A percentile compares a stretch with the other conserved stretches of the same genome.
phyloP scores from a whole-genome alignment of 2,888 invertebrate genomes.

The Agrenia bidenticulata region DNA sequence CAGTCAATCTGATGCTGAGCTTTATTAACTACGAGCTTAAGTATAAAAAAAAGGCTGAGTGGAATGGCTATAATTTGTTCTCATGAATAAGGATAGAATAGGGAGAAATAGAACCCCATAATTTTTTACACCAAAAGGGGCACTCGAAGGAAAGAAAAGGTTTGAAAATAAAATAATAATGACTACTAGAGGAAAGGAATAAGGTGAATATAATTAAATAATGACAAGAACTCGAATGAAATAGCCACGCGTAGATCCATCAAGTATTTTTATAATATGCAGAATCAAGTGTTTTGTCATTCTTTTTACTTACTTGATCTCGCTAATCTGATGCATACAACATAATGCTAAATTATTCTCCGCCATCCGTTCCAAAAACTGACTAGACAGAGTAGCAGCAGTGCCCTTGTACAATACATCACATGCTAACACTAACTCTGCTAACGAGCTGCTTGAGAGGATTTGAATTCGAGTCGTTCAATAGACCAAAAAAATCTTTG shows the following conservation, averaged over 20 bases:
- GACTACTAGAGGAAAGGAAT: background rate
- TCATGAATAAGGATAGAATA: too few relatives aligned
- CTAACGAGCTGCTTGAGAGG: constrained; percentile 8
- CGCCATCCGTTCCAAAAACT: background rate
- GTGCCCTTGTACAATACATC: background rate
- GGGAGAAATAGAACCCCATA: too few relatives aligned
- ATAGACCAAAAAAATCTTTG: background rate
- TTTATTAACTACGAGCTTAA: too few relatives aligned
- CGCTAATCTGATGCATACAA: background rate
- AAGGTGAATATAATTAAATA: constrained; percentile 3
- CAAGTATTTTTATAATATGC: background rate
- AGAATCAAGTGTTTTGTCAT: constrained; percentile 9
- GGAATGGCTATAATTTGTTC: too few relatives aligned
- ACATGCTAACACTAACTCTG: background rate
- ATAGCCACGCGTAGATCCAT: constrained; percentile 9
- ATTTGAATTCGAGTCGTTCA: background rate
- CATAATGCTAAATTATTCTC: constrained; percentile 5
- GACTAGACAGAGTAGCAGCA: background rate
- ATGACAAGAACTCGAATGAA: background rate
- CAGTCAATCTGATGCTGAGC: background rate
- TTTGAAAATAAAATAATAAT: constrained; percentile 4
- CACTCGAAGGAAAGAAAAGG: background rate
- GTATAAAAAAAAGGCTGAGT: too few relatives aligned
- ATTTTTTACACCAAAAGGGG: too few relatives aligned
- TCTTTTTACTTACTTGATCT: constrained; percentile 7